Conservation (phyloP, 2,888 invertebrate genomes). For the Agelastica alni region DNA sequence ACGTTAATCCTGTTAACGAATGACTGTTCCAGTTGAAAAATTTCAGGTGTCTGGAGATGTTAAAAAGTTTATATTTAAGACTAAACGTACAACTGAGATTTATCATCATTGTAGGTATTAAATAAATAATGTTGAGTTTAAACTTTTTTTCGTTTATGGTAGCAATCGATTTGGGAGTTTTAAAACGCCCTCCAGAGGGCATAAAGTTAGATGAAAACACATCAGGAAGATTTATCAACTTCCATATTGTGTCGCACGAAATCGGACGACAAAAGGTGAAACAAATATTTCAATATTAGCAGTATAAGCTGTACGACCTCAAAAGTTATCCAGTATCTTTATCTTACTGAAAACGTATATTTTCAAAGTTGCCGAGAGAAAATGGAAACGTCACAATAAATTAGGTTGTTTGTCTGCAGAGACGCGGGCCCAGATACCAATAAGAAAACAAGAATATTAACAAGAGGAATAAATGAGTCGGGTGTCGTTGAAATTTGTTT, state of each 20-base stretch:
- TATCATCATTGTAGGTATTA: too few relatives aligned
- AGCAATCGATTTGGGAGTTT: too few relatives aligned
- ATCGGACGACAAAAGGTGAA: slow-evolving; percentile 25
- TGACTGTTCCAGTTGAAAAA: too few relatives aligned
- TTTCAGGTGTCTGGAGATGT: too few relatives aligned
- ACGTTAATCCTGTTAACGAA: too few relatives aligned
- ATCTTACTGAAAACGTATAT: slow-evolving; percentile 38
- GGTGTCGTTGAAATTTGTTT: slow-evolving; percentile 20
- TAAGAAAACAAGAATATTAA: slow-evolving; percentile 38
- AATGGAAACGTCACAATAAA: slow-evolving; percentile 48
- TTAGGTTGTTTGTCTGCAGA: slow-evolving; percentile 45
- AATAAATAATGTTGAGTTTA: too few relatives aligned
- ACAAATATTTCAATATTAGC: slow-evolving; percentile 31
- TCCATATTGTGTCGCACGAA: slow-evolving; percentile 3
- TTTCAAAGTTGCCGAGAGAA: slow-evolving; percentile 40
- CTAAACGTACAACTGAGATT: too few relatives aligned
- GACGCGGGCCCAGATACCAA: slow-evolving; percentile 34
- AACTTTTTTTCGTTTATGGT: too few relatives aligned
- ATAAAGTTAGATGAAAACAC: slow-evolving; percentile 2
- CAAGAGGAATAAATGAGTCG: slow-evolving; percentile 34
- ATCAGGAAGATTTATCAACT: slow-evolving; percentile 9
- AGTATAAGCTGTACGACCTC: slow-evolving; percentile 33
- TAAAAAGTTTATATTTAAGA: too few relatives aligned
- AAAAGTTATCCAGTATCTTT: slow-evolving; percentile 35
- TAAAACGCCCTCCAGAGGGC: too few relatives aligned